Evolutionary conservation across 1,140 invertebrate species (phyloP).

Genomic region (Eciton burchellii): DNA sequence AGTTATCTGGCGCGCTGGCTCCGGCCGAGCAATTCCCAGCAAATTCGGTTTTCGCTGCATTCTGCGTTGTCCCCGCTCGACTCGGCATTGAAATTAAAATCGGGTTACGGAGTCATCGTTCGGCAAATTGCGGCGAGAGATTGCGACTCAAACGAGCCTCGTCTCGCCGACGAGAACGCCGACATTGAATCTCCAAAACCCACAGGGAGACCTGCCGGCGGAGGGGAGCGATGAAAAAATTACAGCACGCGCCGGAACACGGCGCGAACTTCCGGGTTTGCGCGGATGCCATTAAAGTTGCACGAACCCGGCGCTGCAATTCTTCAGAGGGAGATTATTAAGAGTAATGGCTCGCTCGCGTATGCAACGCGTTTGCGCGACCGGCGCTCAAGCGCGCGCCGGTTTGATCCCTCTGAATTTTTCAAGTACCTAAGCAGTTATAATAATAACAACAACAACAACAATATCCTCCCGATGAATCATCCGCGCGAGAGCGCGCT

Average conservation of each 20-base stretch:
- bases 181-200: slow-evolving; percentile 45
- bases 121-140: neutral
- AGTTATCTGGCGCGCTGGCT: neutral
- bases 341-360: slow-evolving; percentile 49
- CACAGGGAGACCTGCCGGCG: slow-evolving; percentile 13
- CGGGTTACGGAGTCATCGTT: slow-evolving; percentile 23
- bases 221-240: slow-evolving; percentile 50
- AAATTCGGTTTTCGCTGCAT: slow-evolving; percentile 23
- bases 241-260: slow-evolving; percentile 31
- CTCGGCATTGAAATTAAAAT: slow-evolving; percentile 36
- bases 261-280: slow-evolving; percentile 33
- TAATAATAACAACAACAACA: no score
- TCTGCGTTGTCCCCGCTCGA: neutral
- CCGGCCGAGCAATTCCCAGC: slow-evolving; percentile 20
- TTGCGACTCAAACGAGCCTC: neutral
- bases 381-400: neutral
- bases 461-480: neutral
- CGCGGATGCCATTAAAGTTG: slow-evolving; percentile 41
- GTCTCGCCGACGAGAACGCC: slow-evolving; percentile 12
- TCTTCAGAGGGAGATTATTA: slow-evolving; percentile 52
- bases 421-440: slow-evolving; percentile 10
- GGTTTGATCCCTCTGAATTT: slow-evolving; percentile 9
- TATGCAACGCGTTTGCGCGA: slow-evolving; percentile 33
- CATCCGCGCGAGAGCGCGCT: neutral
- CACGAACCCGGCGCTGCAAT: slow-evolving; percentile 35